These are phyloP conservation scores for Enteromius anoplus DNA, from an alignment of 2,797 vertebrate species.

Conservation along the genomic window DNA sequence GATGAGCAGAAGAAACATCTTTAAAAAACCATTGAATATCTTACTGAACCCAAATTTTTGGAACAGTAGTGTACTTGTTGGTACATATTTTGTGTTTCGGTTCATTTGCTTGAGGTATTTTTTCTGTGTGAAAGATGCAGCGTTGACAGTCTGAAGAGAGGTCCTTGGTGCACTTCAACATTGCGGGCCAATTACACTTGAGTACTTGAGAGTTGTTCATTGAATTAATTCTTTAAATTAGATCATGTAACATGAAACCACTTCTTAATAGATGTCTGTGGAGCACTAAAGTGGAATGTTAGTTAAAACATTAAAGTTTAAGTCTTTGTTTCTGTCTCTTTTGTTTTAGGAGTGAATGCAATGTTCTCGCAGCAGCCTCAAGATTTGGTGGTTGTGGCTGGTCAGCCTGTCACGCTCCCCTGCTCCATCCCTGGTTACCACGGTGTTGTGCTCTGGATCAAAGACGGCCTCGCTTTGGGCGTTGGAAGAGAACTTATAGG, in stretches of 20 bases:
- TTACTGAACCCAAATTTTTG: too few relatives aligned
- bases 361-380: conserved; percentile 97
- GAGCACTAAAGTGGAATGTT: not conserved
- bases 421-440: conserved; percentile 94
- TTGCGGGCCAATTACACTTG: conserved; percentile 42
- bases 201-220: conserved; percentile 26
- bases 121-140: conserved; percentile 61
- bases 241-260: conserved; percentile 23
- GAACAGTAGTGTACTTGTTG: too few relatives aligned
- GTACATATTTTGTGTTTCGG: too few relatives aligned
- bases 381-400: conserved; percentile 94
- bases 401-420: conserved; percentile 90
- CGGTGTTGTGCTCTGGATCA: conserved; percentile 96
- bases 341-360: conserved; percentile 79
- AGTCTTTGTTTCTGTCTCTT: conserved; percentile 8
- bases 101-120: conserved; percentile 25
- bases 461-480: conserved; percentile 93
- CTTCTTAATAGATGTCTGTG: not conserved
- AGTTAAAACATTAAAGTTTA: not conserved
- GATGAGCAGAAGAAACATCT: too few relatives aligned
- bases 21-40: too few relatives aligned
- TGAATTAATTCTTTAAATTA: conserved; percentile 28
- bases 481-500: conserved; percentile 94
- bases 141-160: conserved; percentile 72
- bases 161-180: conserved; percentile 56